Base-by-base conservation (phyloP, 1,140 invertebrate species). In the Drosophila persimilis region DNA sequence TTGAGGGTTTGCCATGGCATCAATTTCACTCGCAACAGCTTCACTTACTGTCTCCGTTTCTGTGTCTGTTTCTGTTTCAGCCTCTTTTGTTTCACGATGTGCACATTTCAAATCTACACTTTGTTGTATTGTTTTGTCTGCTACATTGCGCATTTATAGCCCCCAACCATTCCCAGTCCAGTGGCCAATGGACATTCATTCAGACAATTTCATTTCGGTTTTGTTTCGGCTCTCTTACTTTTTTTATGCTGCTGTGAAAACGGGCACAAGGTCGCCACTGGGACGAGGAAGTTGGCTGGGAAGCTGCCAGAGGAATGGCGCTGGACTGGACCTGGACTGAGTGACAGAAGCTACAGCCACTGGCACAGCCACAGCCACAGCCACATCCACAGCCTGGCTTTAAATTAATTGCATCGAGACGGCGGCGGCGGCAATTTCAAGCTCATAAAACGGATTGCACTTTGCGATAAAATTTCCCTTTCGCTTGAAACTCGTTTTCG, bases 381-480 rank as follows among this genome's bases (percentile, higher is more conserved):
- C 20, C 20, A 20, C 20, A 20, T 5, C 24, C 4, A 24, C 44
- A 64, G 51, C 15, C 52, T n/a, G 69, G 26, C 47, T 47, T 44
- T 39, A 64, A 69, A 75, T 84, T 80, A 80, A 85, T 86, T 86
- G 77, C 77, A 86, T 79, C 75, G 46, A 47, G 60, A 62, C 63
- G 43, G 13, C 53, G 29, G 60, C 29, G 41, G 45, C 55, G 65
- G 60, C 48, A 63, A 62, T 80, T 85, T 73, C 52, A 65, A 45
- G 62, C 55, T 66, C 61, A 44, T 73, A 66, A 74, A 75, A 67
- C 50, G 61, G 35, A 60, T 66, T 75, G 72, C 72, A 74, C 56
- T 80, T 53, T 67, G 69, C 67, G 59, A 80, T 86, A 66, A 63
- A 63, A 86, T 85, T 85, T 88, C 78, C 83, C 81, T 86, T 88